Conservation (phyloP, 2,888 invertebrate species). For the Harpagoxenus sublaevis region DNA sequence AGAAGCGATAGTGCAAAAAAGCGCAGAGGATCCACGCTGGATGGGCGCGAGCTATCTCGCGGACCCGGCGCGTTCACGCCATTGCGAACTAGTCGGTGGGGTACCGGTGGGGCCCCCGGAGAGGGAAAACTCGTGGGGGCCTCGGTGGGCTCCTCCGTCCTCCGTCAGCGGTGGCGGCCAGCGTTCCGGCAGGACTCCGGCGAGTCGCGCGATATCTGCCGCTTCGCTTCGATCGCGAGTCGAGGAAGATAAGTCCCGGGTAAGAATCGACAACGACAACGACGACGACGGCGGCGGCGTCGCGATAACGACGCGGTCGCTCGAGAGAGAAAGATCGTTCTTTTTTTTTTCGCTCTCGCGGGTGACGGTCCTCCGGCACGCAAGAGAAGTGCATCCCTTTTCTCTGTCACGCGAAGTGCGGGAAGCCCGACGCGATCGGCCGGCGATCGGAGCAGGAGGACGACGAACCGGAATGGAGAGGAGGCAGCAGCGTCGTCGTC, state of each 20-base stretch:
- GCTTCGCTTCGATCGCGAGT: slow-evolving; percentile 65
- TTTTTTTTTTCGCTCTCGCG: neutral
- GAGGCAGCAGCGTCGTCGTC: slow-evolving; percentile 66
- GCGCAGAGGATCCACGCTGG: neutral
- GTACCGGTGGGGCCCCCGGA: slow-evolving; percentile 32
- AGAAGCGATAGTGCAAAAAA: neutral
- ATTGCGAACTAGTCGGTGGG: slow-evolving; percentile 62
- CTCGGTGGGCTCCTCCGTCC: slow-evolving; percentile 68
- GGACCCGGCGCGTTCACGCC: slow-evolving; percentile 30
- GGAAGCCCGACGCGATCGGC: neutral
- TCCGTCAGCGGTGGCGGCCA: slow-evolving; percentile 70
- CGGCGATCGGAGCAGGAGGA: slow-evolving; percentile 31
- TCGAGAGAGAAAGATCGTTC: neutral
- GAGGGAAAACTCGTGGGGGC: slow-evolving; percentile 56
- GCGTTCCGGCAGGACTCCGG: slow-evolving; percentile 69
- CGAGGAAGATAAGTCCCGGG: slow-evolving; percentile 18
- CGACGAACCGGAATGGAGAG: slow-evolving; percentile 64
- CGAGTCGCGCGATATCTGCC: slow-evolving; percentile 65
- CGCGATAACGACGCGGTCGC: neutral
- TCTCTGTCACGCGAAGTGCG: slow-evolving; percentile 19
- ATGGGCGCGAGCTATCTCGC: neutral
- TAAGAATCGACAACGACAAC: neutral
- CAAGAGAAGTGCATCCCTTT: slow-evolving; percentile 9
- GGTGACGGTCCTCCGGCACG: neutral
- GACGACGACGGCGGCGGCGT: neutral